Base-by-base conservation (phyloP, 2,797 vertebrate genomes). In the Botia kubotai region DNA sequence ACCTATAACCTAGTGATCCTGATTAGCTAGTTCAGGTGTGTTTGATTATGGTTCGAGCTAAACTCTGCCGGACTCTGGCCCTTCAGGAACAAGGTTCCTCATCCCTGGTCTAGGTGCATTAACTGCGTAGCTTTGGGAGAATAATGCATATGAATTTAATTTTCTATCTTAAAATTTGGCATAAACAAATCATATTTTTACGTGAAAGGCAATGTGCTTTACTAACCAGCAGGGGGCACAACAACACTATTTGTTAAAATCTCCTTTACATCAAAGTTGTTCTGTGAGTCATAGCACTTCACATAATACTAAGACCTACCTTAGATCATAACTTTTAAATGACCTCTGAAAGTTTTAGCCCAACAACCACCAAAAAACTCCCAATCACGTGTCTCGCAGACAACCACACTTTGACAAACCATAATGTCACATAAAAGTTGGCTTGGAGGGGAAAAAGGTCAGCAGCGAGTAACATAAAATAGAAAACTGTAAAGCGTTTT, bases 171-270 rank as follows among this genome's bases (percentile, higher is more conserved):
- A 3, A 53, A 16, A 53, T 53, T 17, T 53, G 5, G 52, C 52
- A 53, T 53, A n/a, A 1, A 53, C 17, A 53, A 17, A n/a, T 17
- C 7, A n/a, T 53, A 53, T 53, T 60, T 19, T 1, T 26, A 6
- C 21, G 33, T 16, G 50, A 77, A 82, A 60, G 7, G 14, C 39
- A 26, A 8, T 63, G 62, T 33, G 70, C 50, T 19, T 3, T 17
- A 23, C 12, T 53, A 16, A 63, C 78, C 85, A 86, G 77, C 62
- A 86, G 85, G 36, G 75, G 83, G 74, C 83, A 74, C 4, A 81
- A 77, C 55, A 82, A 63, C 65, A 72, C 55, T 70, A 83, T 13
- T 33, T 75, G 6, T 19, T 33, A 53, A 5, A 62, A 6, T 48
- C 19, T 11, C 10, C 26, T 58, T 16, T 19, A 77, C 4, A 8